phyloP scores from a whole-genome alignment of 2,888 invertebrate species.

The Acleris sparsana region DNA sequence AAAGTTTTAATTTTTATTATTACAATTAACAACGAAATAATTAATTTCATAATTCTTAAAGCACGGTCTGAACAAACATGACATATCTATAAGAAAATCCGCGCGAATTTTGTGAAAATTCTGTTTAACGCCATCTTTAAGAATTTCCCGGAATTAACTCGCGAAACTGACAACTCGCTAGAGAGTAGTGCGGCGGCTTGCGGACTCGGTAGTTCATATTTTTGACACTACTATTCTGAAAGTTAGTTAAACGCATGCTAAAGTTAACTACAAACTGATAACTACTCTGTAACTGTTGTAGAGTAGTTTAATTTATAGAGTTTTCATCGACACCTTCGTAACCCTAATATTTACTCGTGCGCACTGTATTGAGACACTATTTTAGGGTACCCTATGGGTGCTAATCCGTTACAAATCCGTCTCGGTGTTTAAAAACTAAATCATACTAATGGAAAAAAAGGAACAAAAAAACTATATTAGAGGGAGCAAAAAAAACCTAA shows the following conservation, averaged over 20 bases:
- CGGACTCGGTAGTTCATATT: slow-evolving; percentile 17
- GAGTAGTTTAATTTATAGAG: too few relatives aligned
- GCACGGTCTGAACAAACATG: too few relatives aligned
- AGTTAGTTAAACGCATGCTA: background rate
- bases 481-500: too few relatives aligned
- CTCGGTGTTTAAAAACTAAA: too few relatives aligned
- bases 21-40: too few relatives aligned
- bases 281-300: too few relatives aligned
- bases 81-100: background rate
- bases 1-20: too few relatives aligned
- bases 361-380: background rate
- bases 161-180: background rate
- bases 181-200: background rate
- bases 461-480: too few relatives aligned
- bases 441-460: too few relatives aligned
- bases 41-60: too few relatives aligned
- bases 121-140: slow-evolving; percentile 17
- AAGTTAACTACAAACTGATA: background rate
- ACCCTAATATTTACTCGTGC: background rate
- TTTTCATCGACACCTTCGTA: background rate
- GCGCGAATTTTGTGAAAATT: background rate
- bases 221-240: background rate
- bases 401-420: too few relatives aligned
- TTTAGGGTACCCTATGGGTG: too few relatives aligned
- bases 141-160: background rate